A percentile compares a stretch with the other conserved stretches of the same genome.
These are phyloP conservation scores for Drosophila truncata DNA, from an alignment of 1,140 invertebrate species.

Conservation along the genomic window DNA sequence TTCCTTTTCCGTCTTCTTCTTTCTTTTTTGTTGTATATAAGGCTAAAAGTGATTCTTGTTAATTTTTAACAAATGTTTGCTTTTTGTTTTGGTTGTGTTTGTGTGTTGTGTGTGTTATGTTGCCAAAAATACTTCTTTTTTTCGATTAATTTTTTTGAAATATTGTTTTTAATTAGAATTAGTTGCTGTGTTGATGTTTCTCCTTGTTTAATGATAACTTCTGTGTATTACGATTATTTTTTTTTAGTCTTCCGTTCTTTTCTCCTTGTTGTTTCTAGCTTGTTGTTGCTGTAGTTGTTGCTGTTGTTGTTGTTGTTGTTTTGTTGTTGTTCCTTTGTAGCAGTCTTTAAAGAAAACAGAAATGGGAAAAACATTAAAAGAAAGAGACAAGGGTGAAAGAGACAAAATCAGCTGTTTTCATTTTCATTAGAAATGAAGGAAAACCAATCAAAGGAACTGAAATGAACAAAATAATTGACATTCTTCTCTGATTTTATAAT, in stretches of 20 bases:
- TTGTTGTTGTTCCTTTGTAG: constrained; percentile 74
- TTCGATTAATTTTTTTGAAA: background rate
- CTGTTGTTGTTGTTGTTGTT: constrained; percentile 21
- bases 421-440: background rate
- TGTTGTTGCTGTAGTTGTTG: constrained; percentile 30
- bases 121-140: constrained; percentile 61
- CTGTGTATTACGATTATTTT: constrained; percentile 56
- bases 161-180: constrained; percentile 30
- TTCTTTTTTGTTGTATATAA: constrained; percentile 66
- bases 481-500: background rate
- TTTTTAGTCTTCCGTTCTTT: constrained; percentile 78
- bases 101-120: background rate
- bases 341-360: constrained; percentile 57
- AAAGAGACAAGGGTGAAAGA: background rate
- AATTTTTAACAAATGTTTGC: constrained; percentile 19
- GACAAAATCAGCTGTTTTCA: constrained; percentile 2
- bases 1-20: background rate
- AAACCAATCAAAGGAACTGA: background rate
- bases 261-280: constrained; percentile 67
- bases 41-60: constrained; percentile 70
- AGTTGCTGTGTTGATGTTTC: constrained; percentile 22
- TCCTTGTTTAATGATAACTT: constrained; percentile 25
- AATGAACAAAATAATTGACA: background rate
- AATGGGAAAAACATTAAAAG: background rate
- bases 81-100: constrained; percentile 33